phyloP scores from a whole-genome alignment of 2,113 vertebrate species.

The Cyanoramphus novaezelandiae region DNA sequence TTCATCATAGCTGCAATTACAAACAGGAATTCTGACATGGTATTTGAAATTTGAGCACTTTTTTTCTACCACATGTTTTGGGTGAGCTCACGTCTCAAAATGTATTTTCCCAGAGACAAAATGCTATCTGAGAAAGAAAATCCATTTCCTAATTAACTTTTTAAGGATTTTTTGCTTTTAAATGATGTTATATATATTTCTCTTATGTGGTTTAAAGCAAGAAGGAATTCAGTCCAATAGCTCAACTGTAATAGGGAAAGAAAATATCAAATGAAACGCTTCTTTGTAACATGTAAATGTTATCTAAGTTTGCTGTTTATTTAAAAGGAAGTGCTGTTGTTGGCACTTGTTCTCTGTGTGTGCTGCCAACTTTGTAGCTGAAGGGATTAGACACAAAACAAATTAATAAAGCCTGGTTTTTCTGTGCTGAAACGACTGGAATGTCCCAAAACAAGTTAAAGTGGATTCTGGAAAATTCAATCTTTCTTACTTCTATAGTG shows the following conservation, averaged over 20 bases:
- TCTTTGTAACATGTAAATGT: conserved; percentile 6
- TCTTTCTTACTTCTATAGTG: not conserved
- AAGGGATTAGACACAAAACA: conserved; percentile 18
- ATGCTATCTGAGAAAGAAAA: not conserved
- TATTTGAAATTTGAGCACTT: not conserved
- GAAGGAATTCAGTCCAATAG: not conserved
- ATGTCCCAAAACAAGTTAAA: not conserved
- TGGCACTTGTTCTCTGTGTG: not conserved
- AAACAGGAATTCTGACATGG: not conserved
- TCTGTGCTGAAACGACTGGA: not conserved
- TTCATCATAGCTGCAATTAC: not conserved
- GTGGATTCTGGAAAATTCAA: not conserved
- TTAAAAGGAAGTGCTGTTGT: conserved; percentile 34
- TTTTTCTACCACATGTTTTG: not conserved
- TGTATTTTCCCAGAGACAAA: not conserved
- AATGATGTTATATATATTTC: not conserved
- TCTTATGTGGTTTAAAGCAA: not conserved
- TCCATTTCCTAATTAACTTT: not conserved
- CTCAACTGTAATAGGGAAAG: not conserved
- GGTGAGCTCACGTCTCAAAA: not conserved
- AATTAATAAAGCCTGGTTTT: conserved; percentile 33
- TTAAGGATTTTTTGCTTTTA: not conserved
- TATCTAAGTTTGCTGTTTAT: conserved; percentile 41
- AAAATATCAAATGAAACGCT: conserved; percentile 1
- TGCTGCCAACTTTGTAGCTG: conserved; percentile 4